Conservation (phyloP, 2,113 vertebrate genomes). For the Lampris incognitus region DNA sequence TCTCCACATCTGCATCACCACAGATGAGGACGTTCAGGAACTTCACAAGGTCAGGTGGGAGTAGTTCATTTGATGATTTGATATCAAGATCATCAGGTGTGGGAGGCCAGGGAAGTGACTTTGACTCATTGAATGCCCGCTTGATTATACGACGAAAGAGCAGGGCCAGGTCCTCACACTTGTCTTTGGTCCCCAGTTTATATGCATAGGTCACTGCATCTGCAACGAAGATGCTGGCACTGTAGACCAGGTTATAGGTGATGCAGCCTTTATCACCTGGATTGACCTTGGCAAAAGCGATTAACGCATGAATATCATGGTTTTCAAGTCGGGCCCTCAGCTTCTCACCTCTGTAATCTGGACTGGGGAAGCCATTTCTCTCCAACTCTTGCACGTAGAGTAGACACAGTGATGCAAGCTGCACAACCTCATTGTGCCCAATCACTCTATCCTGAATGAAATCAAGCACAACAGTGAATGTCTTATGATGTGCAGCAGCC, state of each 20-base stretch:
- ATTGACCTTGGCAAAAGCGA: neutral
- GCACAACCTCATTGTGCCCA: neutral
- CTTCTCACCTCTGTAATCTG: neutral
- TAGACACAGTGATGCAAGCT: neutral
- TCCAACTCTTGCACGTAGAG: neutral
- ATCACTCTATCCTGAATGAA: neutral
- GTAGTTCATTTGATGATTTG: neutral
- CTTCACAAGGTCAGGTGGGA: neutral
- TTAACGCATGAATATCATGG: neutral
- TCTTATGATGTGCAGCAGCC: neutral
- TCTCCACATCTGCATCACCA: neutral
- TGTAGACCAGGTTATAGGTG: neutral
- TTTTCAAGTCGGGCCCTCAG: neutral
- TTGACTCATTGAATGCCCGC: neutral
- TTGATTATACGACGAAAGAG: neutral
- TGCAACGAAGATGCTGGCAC: neutral
- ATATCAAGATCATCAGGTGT: neutral
- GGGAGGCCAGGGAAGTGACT: neutral
- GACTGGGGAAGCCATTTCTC: neutral
- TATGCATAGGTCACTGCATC: neutral
- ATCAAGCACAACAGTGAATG: neutral
- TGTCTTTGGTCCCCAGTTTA: neutral
- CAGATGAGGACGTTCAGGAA: neutral
- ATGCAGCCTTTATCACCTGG: neutral
- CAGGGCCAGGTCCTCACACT: neutral